phyloP scores from a whole-genome alignment of 2,113 vertebrate genomes.

The Microcebus ravelobensis region DNA sequence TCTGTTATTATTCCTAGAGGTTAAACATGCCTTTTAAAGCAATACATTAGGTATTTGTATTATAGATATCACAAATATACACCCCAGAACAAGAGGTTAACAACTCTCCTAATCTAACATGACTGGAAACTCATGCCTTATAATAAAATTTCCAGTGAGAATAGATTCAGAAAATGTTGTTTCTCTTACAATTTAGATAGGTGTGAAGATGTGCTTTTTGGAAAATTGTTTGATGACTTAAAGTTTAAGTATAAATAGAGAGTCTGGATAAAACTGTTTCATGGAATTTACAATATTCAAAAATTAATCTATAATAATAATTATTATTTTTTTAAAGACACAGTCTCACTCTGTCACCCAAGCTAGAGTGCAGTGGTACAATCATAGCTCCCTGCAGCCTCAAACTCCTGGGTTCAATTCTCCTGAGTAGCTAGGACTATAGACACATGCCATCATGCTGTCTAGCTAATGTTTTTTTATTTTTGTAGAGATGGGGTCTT shows the following conservation, averaged over 20 bases:
- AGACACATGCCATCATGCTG: too few relatives aligned
- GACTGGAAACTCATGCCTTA: background rate
- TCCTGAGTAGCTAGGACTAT: too few relatives aligned
- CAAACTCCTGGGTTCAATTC: too few relatives aligned
- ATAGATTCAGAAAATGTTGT: background rate
- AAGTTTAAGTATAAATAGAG: constrained; percentile 11
- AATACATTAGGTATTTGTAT: background rate
- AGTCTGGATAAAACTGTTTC: background rate
- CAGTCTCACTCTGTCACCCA: too few relatives aligned
- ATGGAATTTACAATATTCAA: background rate
- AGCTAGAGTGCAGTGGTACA: too few relatives aligned
- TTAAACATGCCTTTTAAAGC: constrained; percentile 22
- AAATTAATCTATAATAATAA: background rate
- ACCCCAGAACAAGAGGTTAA: background rate
- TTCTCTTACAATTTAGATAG: background rate
- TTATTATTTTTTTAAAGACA: too few relatives aligned
- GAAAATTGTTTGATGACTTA: background rate
- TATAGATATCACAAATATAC: background rate
- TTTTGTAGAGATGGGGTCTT: too few relatives aligned
- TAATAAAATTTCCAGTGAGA: constrained; percentile 14
- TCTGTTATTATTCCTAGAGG: constrained; percentile 25
- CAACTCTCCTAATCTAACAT: background rate
- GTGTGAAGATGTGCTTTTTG: background rate
- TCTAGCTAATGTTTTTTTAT: too few relatives aligned
- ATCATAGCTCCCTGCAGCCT: too few relatives aligned